A percentile compares a stretch with the other conserved stretches of the same genome.
These are phyloP conservation scores for Eilema sororculum DNA, from an alignment of 2,888 invertebrate genomes.

Conservation along the genomic window DNA sequence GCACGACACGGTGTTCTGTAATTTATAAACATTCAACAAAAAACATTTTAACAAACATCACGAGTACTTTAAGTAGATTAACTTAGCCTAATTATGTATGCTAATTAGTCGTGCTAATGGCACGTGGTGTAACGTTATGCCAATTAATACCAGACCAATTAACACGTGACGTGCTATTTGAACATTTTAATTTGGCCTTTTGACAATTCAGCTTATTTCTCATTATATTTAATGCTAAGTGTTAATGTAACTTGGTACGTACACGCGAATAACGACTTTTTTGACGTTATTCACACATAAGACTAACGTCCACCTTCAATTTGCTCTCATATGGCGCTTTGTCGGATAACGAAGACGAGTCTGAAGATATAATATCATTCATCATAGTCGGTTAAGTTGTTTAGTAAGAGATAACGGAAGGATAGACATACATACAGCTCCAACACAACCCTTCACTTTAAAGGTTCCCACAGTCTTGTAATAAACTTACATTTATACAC, in stretches of 20 bases:
- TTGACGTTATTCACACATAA: too few relatives aligned
- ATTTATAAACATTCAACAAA: background rate
- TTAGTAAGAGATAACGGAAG: too few relatives aligned
- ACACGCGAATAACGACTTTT: background rate
- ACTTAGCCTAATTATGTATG: background rate
- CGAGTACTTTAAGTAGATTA: background rate
- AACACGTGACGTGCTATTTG: background rate
- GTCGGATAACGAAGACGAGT: too few relatives aligned
- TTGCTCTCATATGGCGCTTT: too few relatives aligned
- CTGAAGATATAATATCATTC: too few relatives aligned
- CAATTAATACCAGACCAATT: background rate
- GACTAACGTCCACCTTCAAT: too few relatives aligned
- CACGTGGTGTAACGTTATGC: background rate
- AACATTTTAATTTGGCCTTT: background rate
- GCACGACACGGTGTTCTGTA: too few relatives aligned
- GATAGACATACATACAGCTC: background rate
- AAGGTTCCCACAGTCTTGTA: background rate
- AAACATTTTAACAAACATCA: background rate
- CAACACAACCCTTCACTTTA: background rate
- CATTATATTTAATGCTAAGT: background rate
- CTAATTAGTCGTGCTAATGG: slow-evolving; percentile 1
- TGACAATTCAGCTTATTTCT: background rate
- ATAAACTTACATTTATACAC: background rate
- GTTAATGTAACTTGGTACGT: background rate
- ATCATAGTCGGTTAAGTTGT: too few relatives aligned